These are phyloP conservation scores for Forbesichthys agassizii DNA, from an alignment of 2,113 vertebrate species.

Conservation along the genomic window DNA sequence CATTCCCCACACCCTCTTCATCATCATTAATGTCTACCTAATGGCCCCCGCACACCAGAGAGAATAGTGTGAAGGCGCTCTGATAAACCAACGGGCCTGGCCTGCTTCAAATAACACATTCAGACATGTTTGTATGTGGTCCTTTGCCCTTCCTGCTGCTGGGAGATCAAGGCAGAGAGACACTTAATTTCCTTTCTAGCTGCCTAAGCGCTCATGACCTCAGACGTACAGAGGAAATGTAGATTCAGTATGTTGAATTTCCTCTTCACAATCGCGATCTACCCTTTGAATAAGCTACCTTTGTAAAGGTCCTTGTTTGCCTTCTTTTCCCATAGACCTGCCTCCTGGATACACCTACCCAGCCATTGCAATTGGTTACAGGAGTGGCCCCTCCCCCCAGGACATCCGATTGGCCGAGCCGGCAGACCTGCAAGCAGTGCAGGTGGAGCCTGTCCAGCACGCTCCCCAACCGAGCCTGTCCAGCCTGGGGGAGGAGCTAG, in stretches of 20 bases:
- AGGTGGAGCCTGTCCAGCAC: slow-evolving; percentile 68
- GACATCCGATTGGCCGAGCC: slow-evolving; percentile 82
- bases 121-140: slow-evolving; percentile 30
- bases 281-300: neutral
- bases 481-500: slow-evolving; percentile 58
- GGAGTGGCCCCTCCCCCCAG: slow-evolving; percentile 75
- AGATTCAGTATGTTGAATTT: too few species aligned
- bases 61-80: slow-evolving; percentile 48
- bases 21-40: slow-evolving; percentile 71
- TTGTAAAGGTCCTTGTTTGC: neutral
- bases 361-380: slow-evolving; percentile 78
- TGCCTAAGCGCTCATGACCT: slow-evolving; percentile 14
- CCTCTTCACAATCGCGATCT: too few species aligned
- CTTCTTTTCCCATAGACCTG: slow-evolving; percentile 74
- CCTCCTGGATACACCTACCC: slow-evolving; percentile 85
- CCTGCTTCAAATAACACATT: slow-evolving; percentile 44
- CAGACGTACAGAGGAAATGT: slow-evolving; percentile 7
- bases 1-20: slow-evolving; percentile 54
- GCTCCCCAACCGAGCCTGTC: slow-evolving; percentile 48
- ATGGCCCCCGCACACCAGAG: slow-evolving; percentile 43
- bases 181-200: slow-evolving; percentile 28
- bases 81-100: slow-evolving; percentile 54
- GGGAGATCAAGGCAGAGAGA: slow-evolving; percentile 38
- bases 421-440: slow-evolving; percentile 85
- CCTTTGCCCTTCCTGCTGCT: slow-evolving; percentile 11